These are phyloP conservation scores for Andrena cerasifolii DNA, from an alignment of 1,140 invertebrate genomes.

Conservation along the genomic window DNA sequence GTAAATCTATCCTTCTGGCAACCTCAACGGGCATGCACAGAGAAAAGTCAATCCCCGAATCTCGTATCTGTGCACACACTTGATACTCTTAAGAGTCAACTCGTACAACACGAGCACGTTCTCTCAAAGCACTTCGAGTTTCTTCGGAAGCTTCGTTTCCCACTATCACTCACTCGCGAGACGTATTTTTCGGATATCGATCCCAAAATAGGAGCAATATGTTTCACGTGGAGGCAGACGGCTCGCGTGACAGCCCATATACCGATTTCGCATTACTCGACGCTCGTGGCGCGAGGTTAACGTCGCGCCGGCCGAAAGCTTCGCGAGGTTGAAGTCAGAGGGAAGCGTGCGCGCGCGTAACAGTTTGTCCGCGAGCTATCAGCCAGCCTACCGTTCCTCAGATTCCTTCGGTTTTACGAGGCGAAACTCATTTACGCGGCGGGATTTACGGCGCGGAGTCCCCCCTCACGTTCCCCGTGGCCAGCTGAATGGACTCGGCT, in stretches of 20 bases:
- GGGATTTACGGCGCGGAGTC: conserved; percentile 51
- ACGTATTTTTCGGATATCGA: no score
- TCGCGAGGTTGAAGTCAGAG: conserved; percentile 13
- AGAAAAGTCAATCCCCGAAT: background rate
- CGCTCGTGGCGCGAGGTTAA: conserved; percentile 56
- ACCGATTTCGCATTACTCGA: background rate
- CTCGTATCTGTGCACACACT: no score
- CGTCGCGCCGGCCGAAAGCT: conserved; percentile 39
- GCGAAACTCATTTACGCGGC: conserved; percentile 62
- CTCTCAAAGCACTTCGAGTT: background rate
- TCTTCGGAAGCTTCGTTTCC: no score
- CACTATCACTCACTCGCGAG: no score
- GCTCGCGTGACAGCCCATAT: background rate
- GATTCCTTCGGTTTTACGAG: conserved; percentile 63
- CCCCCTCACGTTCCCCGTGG: conserved; percentile 5
- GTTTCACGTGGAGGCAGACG: no score
- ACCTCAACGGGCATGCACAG: no score
- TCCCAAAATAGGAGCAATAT: no score
- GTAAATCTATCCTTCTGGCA: background rate
- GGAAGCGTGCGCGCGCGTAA: background rate
- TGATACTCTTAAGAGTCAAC: no score
- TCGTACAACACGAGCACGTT: no score
- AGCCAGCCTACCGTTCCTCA: conserved; percentile 33
- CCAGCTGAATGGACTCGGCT: conserved; percentile 30
- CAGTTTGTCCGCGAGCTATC: conserved; percentile 41